These are phyloP conservation scores for Polydrusus tereticollis DNA, from an alignment of 2,888 invertebrate species.

Conservation along the genomic window DNA sequence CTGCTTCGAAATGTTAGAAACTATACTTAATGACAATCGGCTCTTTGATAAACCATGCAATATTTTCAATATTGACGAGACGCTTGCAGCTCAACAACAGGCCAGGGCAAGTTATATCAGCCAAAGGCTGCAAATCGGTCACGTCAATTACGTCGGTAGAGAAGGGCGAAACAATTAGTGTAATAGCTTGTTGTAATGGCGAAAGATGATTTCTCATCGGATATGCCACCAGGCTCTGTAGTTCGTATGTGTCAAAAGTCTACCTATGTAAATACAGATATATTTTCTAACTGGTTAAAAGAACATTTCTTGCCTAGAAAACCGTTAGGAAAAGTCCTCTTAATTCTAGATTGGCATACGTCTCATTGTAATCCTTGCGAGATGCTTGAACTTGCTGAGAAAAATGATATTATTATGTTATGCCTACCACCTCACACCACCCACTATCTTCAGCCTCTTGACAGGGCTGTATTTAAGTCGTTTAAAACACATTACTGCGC, in stretches of 20 bases:
- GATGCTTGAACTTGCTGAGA: no score
- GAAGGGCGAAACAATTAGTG: not conserved
- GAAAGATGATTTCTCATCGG: conserved; percentile 54
- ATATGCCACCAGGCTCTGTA: conserved; percentile 49
- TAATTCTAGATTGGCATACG: not conserved
- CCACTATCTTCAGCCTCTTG: conserved; percentile 42
- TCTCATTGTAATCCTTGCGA: not conserved
- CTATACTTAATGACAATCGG: no score
- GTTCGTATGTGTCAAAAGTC: not conserved
- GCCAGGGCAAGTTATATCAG: conserved; percentile 21
- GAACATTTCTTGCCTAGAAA: not conserved
- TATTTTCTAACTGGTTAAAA: not conserved
- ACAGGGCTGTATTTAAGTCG: conserved; percentile 55
- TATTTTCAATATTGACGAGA: conserved; percentile 41
- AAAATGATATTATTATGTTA: not conserved
- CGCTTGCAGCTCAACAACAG: conserved; percentile 38
- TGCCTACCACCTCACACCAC: conserved; percentile 20
- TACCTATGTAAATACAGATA: not conserved
- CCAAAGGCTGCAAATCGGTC: conserved; percentile 39
- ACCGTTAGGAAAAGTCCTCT: not conserved
- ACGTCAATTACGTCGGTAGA: conserved; percentile 21
- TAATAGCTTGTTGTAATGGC: no score
- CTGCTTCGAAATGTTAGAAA: no score
- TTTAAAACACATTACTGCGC: conserved; percentile 53
- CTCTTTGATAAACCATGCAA: conserved; percentile 14